phyloP scores from a whole-genome alignment of 1,140 invertebrate species.

The Pinna nobilis region DNA sequence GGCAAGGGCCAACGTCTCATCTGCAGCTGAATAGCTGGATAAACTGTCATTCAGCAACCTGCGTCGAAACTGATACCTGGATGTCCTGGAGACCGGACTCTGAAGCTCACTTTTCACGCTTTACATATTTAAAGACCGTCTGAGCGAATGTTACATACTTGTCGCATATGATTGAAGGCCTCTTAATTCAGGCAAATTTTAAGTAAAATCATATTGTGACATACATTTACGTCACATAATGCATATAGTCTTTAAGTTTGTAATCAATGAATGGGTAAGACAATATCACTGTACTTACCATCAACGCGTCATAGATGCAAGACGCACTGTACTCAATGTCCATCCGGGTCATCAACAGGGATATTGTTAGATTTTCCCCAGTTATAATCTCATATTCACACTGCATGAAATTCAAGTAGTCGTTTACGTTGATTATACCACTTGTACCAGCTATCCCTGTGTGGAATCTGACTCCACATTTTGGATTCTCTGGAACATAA shows the following conservation, averaged over 20 bases:
- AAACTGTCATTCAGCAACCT: too few relatives aligned
- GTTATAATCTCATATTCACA: constrained; percentile 57
- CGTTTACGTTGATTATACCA: constrained; percentile 47
- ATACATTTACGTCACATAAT: not conserved
- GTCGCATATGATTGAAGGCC: not conserved
- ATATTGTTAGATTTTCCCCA: constrained; percentile 44
- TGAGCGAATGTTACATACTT: not conserved
- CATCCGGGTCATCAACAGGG: constrained; percentile 44
- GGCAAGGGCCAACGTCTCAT: too few relatives aligned
- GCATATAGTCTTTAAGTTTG: not conserved
- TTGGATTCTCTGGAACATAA: constrained; percentile 38
- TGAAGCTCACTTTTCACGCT: not conserved
- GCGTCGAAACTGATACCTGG: too few relatives aligned
- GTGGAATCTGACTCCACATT: constrained; percentile 50
- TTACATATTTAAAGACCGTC: not conserved
- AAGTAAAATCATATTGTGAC: not conserved
- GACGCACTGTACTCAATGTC: constrained; percentile 52
- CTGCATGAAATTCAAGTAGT: constrained; percentile 56
- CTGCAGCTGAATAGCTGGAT: too few relatives aligned
- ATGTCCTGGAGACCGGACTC: too few relatives aligned
- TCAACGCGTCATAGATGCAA: constrained; percentile 51
- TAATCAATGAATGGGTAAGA: too few relatives aligned
- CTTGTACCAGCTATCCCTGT: constrained; percentile 45
- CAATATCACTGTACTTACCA: constrained; percentile 28
- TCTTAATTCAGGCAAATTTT: not conserved